A percentile compares a stretch with the other conserved stretches of the same genome.
phyloP scores from a whole-genome alignment of 2,797 vertebrate species.

The Pseudopleuronectes americanus region DNA sequence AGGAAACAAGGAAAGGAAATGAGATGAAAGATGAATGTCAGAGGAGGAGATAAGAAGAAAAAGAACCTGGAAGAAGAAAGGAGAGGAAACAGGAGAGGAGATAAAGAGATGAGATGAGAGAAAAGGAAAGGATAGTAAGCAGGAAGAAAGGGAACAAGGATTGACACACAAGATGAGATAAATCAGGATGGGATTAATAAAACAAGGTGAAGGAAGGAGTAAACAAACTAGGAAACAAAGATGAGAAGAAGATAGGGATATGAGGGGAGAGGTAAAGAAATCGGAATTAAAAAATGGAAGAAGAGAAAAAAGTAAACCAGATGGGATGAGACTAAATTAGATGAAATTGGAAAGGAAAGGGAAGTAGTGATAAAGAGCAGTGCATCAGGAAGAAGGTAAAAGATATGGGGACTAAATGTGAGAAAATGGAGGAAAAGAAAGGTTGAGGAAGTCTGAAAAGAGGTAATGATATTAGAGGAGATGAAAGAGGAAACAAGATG shows the following conservation, averaged over 20 bases:
- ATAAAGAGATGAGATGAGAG: too few relatives aligned
- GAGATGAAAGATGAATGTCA: neutral
- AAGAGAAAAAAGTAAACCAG: too few relatives aligned
- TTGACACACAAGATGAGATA: too few relatives aligned
- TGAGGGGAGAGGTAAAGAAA: neutral
- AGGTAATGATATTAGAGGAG: neutral
- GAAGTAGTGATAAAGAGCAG: too few relatives aligned
- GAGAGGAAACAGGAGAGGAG: neutral
- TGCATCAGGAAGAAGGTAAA: too few relatives aligned
- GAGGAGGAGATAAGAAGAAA: neutral
- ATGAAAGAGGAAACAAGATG: neutral
- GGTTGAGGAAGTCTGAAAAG: neutral
- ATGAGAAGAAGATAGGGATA: neutral
- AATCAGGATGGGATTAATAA: neutral
- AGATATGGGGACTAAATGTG: neutral
- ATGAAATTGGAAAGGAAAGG: too few relatives aligned
- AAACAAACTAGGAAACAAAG: neutral
- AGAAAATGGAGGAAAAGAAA: neutral
- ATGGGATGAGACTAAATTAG: too few relatives aligned
- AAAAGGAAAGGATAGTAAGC: too few relatives aligned
- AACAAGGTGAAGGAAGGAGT: neutral
- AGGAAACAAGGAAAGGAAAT: neutral
- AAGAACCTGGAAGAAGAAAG: neutral
- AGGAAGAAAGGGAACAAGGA: neutral
- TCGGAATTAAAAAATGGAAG: too few relatives aligned